Evolutionary conservation across 2,113 vertebrate species (phyloP), one percentile per base, ranked within the genome.

Genomic region (Polypterus bichir): DNA sequence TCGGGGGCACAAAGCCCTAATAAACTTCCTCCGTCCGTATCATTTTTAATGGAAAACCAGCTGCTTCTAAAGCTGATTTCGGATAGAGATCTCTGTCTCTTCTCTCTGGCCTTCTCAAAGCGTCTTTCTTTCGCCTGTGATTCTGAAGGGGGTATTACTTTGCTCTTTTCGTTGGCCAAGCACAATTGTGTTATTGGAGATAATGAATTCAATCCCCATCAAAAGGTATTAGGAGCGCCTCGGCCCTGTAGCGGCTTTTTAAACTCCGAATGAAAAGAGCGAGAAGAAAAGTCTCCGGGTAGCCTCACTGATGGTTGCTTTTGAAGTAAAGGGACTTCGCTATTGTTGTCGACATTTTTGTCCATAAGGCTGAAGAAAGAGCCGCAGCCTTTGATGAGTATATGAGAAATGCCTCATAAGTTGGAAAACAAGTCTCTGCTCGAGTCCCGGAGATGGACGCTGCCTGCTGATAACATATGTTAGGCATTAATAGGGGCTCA

Each of bases 201-300:
- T 96, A 97, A 98, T 97, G 85, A 93, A 98, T 97, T 94, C 89
- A 92, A 95, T 95, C 92, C 93, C 89, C 89, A 91, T 97, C 90
- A 93, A 93, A 96, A 90, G 90, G 94, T 88, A 86, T 92, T 88
- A 92, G 90, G 83, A 89, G 87, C 78, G 88, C 83, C 83, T 85
- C 68, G 87, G 88, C 88, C 87, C 84, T 78, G 86, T 82, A 85
- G 82, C 83, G 84, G 77, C 83, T 80, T 82, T 88, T 78, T 74
- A 79, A 85, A 77, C 79, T 68, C 70, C 74, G 79, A 91, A 94
- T 93, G 85, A 94, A 94, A 94, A 81, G 87, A 67, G 82, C 72
- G 79, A 78, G 77, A 76, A 78, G 79, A 83, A 84, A 76, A 67
- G 67, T 88, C 83, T 86, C 74, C 79, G 75, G 82, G 80, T 81